Evolutionary conservation across 2,888 invertebrate species (phyloP), one percentile per base, ranked within the genome.

Genomic region (Nemotelus pantherinus): DNA sequence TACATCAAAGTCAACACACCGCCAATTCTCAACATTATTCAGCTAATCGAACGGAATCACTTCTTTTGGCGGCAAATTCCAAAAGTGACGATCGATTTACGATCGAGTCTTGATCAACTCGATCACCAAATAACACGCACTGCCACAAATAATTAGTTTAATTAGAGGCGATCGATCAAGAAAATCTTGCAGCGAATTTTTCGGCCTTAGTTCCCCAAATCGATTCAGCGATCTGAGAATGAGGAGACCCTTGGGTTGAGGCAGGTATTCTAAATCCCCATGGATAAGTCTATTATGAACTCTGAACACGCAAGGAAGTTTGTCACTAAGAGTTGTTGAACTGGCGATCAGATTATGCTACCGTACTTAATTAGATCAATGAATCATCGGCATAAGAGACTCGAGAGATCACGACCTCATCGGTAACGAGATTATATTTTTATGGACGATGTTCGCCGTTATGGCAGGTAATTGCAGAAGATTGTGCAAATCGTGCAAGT

Each of bases 121-220:
- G 63, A 74, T 74, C 74, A 74, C 63, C 74, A 50, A 60, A 74
- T 60, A 74, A 70, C 53, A 70, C 70, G 47, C 70, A 48, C 60
- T 72, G 58, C 60, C 63, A 60, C 57, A 60, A 74, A 74, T 74
- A 74, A 74, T 74, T 60, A 74, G 74, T 74, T 74, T 74, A 74
- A 74, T 74, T 74, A 74, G 45, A 70, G 70, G 43, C 70, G 70
- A 70, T 70, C 43, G 70, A 70, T 70, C 70, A 70, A 55, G 53
- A 43, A 55, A 25, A 50, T 53, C 53, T 39, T 48, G 44, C 48
- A 48, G 50, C 10, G 48, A 74, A 74, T 74, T 63, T 60, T 74
- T 74, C 63, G 74, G 72, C 74, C 53, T 25, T 25, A 25, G 25
- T 25, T 25, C 25, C 25, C 25, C 58, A 58, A 58, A 58, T 58